These are phyloP conservation scores for Macropodus opercularis DNA, from an alignment of 2,797 vertebrate species.

Conservation along the genomic window DNA sequence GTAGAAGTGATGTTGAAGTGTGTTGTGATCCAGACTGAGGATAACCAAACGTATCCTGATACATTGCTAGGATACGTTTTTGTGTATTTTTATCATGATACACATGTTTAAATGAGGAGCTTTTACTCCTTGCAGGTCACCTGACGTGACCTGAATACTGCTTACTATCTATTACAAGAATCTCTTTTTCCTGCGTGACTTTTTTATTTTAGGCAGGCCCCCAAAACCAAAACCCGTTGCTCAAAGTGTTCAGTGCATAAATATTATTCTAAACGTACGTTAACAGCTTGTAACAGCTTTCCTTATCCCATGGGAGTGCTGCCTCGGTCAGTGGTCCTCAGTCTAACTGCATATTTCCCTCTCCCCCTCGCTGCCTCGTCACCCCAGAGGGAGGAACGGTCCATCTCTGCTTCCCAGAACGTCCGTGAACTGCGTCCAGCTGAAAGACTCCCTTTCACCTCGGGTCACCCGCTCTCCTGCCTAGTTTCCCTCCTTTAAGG, in stretches of 20 bases:
- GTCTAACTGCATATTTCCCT: conserved; percentile 42
- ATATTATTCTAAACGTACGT: conserved; percentile 56
- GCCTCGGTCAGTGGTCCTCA: conserved; percentile 18
- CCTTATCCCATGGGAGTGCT: conserved; percentile 13
- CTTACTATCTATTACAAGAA: conserved; percentile 6
- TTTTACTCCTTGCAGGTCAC: too few relatives aligned
- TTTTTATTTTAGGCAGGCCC: conserved; percentile 34
- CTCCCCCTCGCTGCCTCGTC: conserved; percentile 49
- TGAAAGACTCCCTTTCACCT: conserved; percentile 78
- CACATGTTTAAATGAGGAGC: too few relatives aligned
- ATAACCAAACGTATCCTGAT: too few relatives aligned
- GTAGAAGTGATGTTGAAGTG: too few relatives aligned
- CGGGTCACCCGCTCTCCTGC: conserved; percentile 40
- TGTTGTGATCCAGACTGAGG: too few relatives aligned
- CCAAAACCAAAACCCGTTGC: conserved; percentile 25
- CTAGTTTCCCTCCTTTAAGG: conserved; percentile 59
- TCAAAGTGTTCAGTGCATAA: conserved; percentile 49
- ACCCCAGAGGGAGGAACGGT: conserved; percentile 56
- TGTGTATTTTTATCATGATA: too few relatives aligned
- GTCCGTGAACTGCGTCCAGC: conserved; percentile 64
- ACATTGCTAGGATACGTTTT: too few relatives aligned
- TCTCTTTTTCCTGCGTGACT: conserved; percentile 13
- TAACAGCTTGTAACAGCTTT: conserved; percentile 25
- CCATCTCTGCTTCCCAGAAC: conserved; percentile 66
- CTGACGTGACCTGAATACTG: neutral